Conservation (phyloP, 2,888 invertebrate genomes). For the Tanypteryx hageni region DNA sequence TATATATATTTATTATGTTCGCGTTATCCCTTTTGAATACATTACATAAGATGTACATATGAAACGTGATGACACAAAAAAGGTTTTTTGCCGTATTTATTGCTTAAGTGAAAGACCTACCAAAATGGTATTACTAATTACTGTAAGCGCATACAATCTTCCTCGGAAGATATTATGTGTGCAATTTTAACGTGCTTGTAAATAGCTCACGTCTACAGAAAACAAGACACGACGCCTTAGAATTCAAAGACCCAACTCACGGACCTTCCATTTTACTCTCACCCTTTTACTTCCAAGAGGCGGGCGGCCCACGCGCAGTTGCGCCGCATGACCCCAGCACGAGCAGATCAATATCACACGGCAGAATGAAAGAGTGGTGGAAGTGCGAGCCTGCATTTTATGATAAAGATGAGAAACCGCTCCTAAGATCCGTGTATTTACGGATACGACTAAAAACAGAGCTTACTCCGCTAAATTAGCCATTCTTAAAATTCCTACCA, state of each 20-base stretch:
- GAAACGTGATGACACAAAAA: too few relatives aligned
- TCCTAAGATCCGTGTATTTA: background rate
- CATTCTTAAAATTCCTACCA: too few relatives aligned
- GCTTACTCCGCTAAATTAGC: too few relatives aligned
- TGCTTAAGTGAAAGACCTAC: too few relatives aligned
- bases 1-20: too few relatives aligned
- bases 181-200: background rate
- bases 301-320: slow-evolving; percentile 60
- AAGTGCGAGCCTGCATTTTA: slow-evolving; percentile 50
- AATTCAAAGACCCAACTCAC: background rate
- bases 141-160: too few relatives aligned
- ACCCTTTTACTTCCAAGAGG: slow-evolving; percentile 48
- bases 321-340: slow-evolving; percentile 57
- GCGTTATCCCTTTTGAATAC: too few relatives aligned
- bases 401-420: slow-evolving; percentile 44
- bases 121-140: too few relatives aligned
- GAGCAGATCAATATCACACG: slow-evolving; percentile 58
- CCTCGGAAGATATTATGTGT: background rate
- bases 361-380: slow-evolving; percentile 48
- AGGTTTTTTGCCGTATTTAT: too few relatives aligned
- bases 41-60: too few relatives aligned
- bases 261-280: slow-evolving; percentile 31
- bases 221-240: background rate
- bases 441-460: too few relatives aligned
- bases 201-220: background rate